Base-by-base conservation (phyloP, 1,140 invertebrate species). In the Cydia fagiglandana region DNA sequence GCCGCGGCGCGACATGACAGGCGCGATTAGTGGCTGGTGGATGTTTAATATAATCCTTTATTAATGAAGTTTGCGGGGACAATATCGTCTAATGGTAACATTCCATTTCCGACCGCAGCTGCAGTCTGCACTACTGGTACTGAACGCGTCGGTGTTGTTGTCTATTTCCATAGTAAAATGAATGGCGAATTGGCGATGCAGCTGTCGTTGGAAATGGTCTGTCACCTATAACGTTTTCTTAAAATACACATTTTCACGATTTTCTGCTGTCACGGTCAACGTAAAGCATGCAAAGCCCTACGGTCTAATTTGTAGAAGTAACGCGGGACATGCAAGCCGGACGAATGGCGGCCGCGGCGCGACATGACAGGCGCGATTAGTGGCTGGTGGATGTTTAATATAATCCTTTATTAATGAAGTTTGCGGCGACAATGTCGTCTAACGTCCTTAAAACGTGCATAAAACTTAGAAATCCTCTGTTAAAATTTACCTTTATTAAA, bases 1-100 rank as follows among this genome's bases (percentile, higher is more conserved):
- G 50, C 50, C 50, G 50, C 4, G 15, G 5, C 50, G 15, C 15
- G 15, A 53, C 50, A 53, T 53, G 50, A 53, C 50, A 53, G 50
- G 50, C 5, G 50, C 50, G 50, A 53, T 53, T 53, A 53, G 34
- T 38, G 41, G 1, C 47, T 3, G 15, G 15, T n/a, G 50, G 17
- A 53, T 53, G 50, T 53, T 53, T 53, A 50, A 50, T 53, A 53
- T 15, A 53, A 53, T 53, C 50, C 50, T 53, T n/a, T 53, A 53
- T 53, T 53, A 53, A 53, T 53, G 50, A 13, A n/a, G 15, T 53
- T 53, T 53, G 50, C 50, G n/a, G 15, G 15, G 50, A 5, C 50
- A 1, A 38, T 38, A 7, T 34, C 34, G 6, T 34, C 28, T 28
- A 28, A 28, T n/a, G n/a, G n/a, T n/a, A n/a, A n/a, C n/a, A n/a